Percentiles rank a stretch among this genome's conserved stretches.
These are phyloP conservation scores for Drosophila sechellia DNA, from an alignment of 1,140 invertebrate species.

Conservation along the genomic window DNA sequence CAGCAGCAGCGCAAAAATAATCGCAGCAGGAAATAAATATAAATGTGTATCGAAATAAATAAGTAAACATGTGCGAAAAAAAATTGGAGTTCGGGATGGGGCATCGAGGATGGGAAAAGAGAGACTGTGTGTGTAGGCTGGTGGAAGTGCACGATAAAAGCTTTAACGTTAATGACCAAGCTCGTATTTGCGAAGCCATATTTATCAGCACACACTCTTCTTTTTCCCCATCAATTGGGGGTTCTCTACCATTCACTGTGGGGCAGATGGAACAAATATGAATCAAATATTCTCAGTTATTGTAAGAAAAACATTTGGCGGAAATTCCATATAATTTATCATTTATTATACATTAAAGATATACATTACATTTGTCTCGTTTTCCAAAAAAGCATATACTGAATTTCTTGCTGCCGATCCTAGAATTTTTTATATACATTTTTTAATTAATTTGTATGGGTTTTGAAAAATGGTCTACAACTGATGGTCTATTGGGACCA, in stretches of 20 bases:
- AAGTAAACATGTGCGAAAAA: conserved; percentile 57
- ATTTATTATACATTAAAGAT: too few relatives aligned
- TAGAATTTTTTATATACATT: too few relatives aligned
- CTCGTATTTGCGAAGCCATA: conserved; percentile 7
- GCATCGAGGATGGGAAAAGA: not conserved
- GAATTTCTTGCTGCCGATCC: too few relatives aligned
- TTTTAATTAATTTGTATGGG: too few relatives aligned
- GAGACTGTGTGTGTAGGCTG: conserved; percentile 33
- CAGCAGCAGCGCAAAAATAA: conserved; percentile 39
- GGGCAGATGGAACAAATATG: not conserved
- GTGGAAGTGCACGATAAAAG: conserved; percentile 56
- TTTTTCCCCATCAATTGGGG: not conserved
- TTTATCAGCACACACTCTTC: conserved; percentile 18
- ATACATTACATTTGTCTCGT: too few relatives aligned
- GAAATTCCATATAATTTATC: too few relatives aligned
- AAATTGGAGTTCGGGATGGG: not conserved
- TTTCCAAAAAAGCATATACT: too few relatives aligned
- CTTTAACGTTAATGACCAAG: conserved; percentile 66
- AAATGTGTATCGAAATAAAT: conserved; percentile 65
- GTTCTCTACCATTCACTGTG: not conserved
- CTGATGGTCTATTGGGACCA: not conserved
- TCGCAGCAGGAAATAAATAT: conserved; percentile 63
- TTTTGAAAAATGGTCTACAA: too few relatives aligned
- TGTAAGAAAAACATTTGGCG: not conserved
- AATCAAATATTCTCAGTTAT: not conserved